Evolutionary conservation across 2,113 vertebrate genomes (phyloP).

Genomic region (Syngnathus scovelli): DNA sequence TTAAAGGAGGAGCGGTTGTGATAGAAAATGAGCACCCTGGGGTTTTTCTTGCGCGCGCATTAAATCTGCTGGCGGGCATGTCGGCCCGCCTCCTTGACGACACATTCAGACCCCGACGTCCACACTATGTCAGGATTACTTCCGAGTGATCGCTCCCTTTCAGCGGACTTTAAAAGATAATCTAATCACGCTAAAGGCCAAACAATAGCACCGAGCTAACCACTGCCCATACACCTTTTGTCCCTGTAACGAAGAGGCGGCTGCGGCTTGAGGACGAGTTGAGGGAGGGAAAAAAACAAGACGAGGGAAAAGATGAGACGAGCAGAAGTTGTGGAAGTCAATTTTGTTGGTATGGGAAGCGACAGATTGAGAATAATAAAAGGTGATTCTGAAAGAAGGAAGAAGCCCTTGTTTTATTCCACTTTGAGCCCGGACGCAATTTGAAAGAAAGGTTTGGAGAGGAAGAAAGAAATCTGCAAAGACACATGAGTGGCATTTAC

Average conservation of each 20-base stretch:
- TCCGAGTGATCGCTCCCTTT: constrained; percentile 73
- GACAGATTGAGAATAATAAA: constrained; percentile 39
- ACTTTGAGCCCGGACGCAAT: constrained; percentile 5
- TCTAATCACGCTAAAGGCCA: constrained; percentile 73
- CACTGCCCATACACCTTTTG: constrained; percentile 54
- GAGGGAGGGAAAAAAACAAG: not conserved
- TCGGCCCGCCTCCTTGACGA: constrained; percentile 29
- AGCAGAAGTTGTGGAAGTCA: constrained; percentile 45
- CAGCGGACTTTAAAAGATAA: constrained; percentile 67
- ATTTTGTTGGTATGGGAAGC: constrained; percentile 37
- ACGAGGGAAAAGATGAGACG: constrained; percentile 8
- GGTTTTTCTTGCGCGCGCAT: constrained; percentile 37
- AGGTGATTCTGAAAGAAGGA: constrained; percentile 47
- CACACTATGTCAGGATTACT: constrained; percentile 66
- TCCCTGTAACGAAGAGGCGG: constrained; percentile 63
- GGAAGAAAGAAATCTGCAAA: not conserved
- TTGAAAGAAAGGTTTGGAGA: not conserved
- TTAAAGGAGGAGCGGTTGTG: constrained; percentile 56
- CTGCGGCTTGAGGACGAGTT: constrained; percentile 49
- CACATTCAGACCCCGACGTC: constrained; percentile 31
- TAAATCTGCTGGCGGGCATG: constrained; percentile 49
- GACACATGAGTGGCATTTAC: not conserved
- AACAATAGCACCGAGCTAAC: constrained; percentile 62
- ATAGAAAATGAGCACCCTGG: constrained; percentile 60
- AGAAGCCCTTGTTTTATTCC: constrained; percentile 15